Conservation (phyloP, 1,140 invertebrate species). For the Brachionus calyciflorus region DNA sequence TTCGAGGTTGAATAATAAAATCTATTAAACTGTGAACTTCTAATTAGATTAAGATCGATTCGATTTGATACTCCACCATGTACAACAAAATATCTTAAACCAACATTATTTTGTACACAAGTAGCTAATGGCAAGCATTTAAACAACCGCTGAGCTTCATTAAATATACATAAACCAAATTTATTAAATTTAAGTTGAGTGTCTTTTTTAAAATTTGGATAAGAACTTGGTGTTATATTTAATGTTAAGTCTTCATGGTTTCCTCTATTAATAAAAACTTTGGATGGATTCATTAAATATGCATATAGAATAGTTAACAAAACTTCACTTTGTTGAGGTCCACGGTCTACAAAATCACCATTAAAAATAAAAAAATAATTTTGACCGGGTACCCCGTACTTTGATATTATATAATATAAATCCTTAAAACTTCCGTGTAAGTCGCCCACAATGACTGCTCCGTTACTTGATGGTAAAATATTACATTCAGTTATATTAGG, state of each 20-base stretch:
- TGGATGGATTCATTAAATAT: conserved; percentile 8
- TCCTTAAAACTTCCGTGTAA: conserved; percentile 40
- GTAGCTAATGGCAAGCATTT: conserved; percentile 17
- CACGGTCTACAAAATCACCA: conserved; percentile 39
- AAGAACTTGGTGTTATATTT: not conserved
- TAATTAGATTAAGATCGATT: not conserved
- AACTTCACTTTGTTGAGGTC: conserved; percentile 31
- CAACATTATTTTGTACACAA: not conserved
- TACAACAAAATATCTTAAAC: not conserved
- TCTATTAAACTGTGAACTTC: not conserved
- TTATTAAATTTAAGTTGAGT: not conserved
- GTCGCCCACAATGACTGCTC: conserved; percentile 29
- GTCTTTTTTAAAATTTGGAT: not conserved
- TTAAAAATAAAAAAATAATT: conserved; percentile 31
- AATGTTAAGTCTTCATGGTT: conserved; percentile 43
- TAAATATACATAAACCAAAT: not conserved
- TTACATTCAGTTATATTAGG: not conserved
- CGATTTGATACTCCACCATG: conserved; percentile 36
- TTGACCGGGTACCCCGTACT: conserved; percentile 16
- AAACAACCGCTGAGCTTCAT: not conserved
- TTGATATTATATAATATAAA: conserved; percentile 14
- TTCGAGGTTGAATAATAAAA: not conserved
- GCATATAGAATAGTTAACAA: not conserved
- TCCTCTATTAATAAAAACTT: conserved; percentile 44
- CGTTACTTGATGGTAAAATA: not conserved